Base-by-base conservation (phyloP, 23 tunicate species). In the Ascidia mentula region DNA sequence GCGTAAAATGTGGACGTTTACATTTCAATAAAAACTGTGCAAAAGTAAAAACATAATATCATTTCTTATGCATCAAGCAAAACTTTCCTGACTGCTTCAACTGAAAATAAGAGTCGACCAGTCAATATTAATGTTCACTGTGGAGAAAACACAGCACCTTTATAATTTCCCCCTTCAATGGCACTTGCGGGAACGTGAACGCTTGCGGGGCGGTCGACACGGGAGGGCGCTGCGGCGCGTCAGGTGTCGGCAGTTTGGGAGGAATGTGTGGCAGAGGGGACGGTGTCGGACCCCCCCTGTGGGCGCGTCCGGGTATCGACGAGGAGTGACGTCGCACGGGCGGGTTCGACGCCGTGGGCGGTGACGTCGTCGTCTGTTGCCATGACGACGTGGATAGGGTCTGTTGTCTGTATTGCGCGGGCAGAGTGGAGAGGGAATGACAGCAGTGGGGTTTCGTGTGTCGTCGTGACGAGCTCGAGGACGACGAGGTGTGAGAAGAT, bases 291-390 rank as follows among this genome's bases (percentile, higher is more conserved):
- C 28, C n/a, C n/a, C n/a, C 22, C 38, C 77, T 40, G 36, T 81
- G 85, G 31, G 85, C 53, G 38, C 45, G 77, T 5, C 82, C 90
- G 18, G 90, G 90, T 3, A 79, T 31, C 36, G 90, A 86, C 37
- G 90, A 86, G 17, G 90, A 86, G 46, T 86, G 90, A 36, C 90
- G 74, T 36, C 85, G 84, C 53, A 76, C 80, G 20, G 72, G 60
- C 12, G 69, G 78, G 34, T n/a, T n/a, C n/a, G 71, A 73, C 28
- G 79, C 53, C 38, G 74, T 7, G 15, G 87, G 22, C 24, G 39
- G 71, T 32, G 71, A 61, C 32, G 79, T 34, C 45, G 80, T 34
- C 20, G 59, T 38, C 15, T 37, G 30, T 18, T 59, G 78, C 69
- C 77, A 69, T 5, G 88, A 79, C 72, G 85, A 81, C 32, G 91